Evolutionary conservation across 2,797 vertebrate species (phyloP).

Genomic region (Austrolebias charrua): DNA sequence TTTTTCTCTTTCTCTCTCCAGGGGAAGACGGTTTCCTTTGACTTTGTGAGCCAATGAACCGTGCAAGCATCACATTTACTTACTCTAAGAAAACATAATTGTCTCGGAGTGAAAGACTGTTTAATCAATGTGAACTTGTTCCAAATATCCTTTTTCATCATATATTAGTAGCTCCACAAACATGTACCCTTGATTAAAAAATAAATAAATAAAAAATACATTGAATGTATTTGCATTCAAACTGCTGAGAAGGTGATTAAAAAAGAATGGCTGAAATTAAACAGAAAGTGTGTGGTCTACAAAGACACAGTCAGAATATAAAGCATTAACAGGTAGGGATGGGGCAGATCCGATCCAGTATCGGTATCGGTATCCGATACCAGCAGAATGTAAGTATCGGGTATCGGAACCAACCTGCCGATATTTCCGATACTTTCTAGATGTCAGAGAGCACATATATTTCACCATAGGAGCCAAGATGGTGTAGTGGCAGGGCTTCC

Average conservation of each 20-base stretch:
- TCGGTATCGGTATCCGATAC: too few relatives aligned
- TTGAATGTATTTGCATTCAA: constrained; percentile 53
- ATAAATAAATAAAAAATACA: constrained; percentile 49
- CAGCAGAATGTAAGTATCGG: too few relatives aligned
- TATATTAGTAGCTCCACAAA: constrained; percentile 72
- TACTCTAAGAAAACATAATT: constrained; percentile 63
- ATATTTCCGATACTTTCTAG: too few relatives aligned
- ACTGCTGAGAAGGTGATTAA: constrained; percentile 57
- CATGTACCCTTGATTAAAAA: constrained; percentile 60
- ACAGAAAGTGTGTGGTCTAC: constrained; percentile 56
- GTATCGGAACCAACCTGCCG: too few relatives aligned
- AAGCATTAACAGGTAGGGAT: too few relatives aligned
- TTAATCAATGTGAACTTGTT: constrained; percentile 68
- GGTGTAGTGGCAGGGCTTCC: too few relatives aligned
- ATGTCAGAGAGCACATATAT: too few relatives aligned
- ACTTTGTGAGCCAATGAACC: constrained; percentile 45
- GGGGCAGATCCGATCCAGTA: too few relatives aligned
- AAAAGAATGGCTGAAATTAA: constrained; percentile 72
- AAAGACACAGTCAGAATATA: constrained; percentile 59
- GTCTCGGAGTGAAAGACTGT: constrained; percentile 53
- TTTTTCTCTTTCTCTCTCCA: constrained; percentile 6
- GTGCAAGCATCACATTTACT: constrained; percentile 44
- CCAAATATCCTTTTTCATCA: constrained; percentile 46
- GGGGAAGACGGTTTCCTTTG: constrained; percentile 38
- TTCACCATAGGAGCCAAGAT: too few relatives aligned